Evolutionary conservation across 2,113 vertebrate genomes (phyloP).

Genomic region (Tragulus kanchil): DNA sequence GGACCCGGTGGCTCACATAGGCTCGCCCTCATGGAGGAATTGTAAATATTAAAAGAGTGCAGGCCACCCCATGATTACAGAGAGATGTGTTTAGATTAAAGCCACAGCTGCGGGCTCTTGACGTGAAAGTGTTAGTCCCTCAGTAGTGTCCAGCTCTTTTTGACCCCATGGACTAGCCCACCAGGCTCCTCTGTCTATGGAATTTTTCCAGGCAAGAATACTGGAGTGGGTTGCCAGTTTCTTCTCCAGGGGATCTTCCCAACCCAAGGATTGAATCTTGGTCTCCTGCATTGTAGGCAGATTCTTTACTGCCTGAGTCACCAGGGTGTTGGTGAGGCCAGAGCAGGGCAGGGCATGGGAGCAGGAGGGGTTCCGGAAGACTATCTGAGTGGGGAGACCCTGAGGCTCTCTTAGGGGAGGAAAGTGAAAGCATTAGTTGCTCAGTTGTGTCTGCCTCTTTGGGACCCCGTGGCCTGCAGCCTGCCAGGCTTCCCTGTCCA

Average conservation of each 20-base stretch:
- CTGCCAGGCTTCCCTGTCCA: not conserved
- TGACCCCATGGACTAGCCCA: not conserved
- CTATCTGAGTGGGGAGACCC: not conserved
- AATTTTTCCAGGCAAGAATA: not conserved
- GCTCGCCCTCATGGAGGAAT: not conserved
- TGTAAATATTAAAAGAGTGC: not conserved
- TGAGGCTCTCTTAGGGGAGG: too few species aligned
- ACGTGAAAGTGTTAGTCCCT: not conserved
- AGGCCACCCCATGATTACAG: not conserved
- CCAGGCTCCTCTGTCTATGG: not conserved
- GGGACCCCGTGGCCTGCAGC: not conserved
- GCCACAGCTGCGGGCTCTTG: not conserved
- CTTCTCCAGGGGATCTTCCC: not conserved
- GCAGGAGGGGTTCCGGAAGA: not conserved
- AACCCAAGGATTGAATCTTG: not conserved
- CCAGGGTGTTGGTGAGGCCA: not conserved
- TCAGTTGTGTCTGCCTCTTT: not conserved
- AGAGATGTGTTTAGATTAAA: not conserved
- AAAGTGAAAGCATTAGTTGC: not conserved
- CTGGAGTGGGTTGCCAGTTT: not conserved
- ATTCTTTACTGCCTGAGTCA: not conserved
- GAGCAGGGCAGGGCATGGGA: not conserved
- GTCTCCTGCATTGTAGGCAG: not conserved
- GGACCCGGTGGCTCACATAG: not conserved
- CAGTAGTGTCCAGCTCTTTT: not conserved